Evolutionary conservation across 2,888 invertebrate species (phyloP).

Genomic region (Dryadula phaetusa): DNA sequence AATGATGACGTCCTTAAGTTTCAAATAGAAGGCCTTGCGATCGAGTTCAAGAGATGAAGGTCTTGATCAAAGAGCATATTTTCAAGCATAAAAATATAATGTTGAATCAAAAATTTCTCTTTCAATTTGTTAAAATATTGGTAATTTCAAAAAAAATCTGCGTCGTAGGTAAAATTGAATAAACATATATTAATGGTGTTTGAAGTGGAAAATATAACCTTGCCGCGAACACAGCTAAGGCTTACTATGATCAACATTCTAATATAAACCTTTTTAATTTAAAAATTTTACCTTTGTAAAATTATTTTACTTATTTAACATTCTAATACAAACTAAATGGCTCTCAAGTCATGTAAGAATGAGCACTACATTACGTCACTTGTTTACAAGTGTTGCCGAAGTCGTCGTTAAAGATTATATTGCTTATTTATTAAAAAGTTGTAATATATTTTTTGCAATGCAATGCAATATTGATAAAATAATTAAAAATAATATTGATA

Average conservation of each 20-base stretch:
- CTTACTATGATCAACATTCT: too few relatives aligned
- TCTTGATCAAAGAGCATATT: constrained; percentile 19
- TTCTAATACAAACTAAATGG: not conserved
- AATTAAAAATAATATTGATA: not conserved
- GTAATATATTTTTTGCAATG: not conserved
- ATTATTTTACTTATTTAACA: too few relatives aligned
- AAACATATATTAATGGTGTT: too few relatives aligned
- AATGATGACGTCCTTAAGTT: constrained; percentile 29
- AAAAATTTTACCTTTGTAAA: too few relatives aligned
- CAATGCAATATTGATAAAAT: not conserved
- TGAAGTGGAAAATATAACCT: not conserved
- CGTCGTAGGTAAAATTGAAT: too few relatives aligned
- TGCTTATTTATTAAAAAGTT: not conserved
- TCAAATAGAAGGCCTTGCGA: constrained; percentile 26
- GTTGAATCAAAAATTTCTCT: not conserved
- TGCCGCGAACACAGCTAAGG: not conserved
- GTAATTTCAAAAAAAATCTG: not conserved
- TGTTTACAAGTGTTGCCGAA: not conserved
- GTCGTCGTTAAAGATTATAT: constrained; percentile 3
- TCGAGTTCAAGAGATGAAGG: constrained; percentile 35
- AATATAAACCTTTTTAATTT: too few relatives aligned
- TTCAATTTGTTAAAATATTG: not conserved
- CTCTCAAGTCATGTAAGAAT: not conserved
- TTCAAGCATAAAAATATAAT: not conserved
- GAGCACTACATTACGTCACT: constrained; percentile 1